These are phyloP conservation scores for Reinhardtius hippoglossoides DNA, from an alignment of 2,113 vertebrate species.

Conservation along the genomic window DNA sequence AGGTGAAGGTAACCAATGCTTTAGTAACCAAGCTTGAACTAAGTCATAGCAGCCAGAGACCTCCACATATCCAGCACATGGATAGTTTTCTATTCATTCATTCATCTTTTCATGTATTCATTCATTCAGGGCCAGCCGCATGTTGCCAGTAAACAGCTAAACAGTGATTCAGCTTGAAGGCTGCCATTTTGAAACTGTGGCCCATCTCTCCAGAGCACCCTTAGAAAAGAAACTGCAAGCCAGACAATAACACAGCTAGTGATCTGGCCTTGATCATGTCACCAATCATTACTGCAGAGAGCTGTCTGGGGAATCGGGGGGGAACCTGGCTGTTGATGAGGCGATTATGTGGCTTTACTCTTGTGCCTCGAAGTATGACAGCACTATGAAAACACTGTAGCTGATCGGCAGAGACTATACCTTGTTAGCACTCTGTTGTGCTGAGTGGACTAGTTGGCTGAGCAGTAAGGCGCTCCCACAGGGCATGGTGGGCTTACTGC, in stretches of 20 bases:
- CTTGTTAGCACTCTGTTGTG: conserved; percentile 79
- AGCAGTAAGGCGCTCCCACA: conserved; percentile 60
- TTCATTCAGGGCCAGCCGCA: conserved; percentile 6
- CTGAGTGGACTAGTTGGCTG: conserved; percentile 66
- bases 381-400: conserved; percentile 57
- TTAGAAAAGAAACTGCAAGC: conserved; percentile 66
- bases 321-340: conserved; percentile 77
- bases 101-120: conserved; percentile 36
- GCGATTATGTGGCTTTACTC: conserved; percentile 78
- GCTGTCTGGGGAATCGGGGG: conserved; percentile 62
- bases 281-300: conserved; percentile 74
- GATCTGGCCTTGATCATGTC: conserved; percentile 78
- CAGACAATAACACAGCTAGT: conserved; percentile 67
- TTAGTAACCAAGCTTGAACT: conserved; percentile 23
- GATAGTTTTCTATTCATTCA: neutral
- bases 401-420: conserved; percentile 59
- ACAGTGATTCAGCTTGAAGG: conserved; percentile 54
- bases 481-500: conserved; percentile 54
- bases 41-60: conserved; percentile 1
- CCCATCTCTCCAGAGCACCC: conserved; percentile 60
- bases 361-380: conserved; percentile 71
- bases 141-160: conserved; percentile 23
- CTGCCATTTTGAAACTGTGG: conserved; percentile 52
- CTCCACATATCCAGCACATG: neutral
- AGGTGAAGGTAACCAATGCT: conserved; percentile 12